Evolutionary conservation across 2,888 invertebrate genomes (phyloP).

Genomic region (Phytoseiulus persimilis): DNA sequence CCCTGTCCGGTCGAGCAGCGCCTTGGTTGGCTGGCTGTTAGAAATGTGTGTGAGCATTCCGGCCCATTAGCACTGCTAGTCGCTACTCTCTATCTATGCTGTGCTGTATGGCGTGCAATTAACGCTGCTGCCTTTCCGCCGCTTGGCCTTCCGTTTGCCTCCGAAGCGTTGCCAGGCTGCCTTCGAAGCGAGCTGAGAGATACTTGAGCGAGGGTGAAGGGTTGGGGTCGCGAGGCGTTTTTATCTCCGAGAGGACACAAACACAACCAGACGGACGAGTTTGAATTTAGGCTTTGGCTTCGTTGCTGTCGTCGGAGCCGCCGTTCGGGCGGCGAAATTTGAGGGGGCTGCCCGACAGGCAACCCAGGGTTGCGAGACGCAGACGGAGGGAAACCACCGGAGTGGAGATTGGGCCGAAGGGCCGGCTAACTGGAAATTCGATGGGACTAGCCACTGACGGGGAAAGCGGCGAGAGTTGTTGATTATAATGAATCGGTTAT

Average conservation of each 20-base stretch:
- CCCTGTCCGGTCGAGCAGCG: neutral
- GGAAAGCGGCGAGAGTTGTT: neutral
- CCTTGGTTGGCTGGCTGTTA: neutral
- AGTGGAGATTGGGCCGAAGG: neutral
- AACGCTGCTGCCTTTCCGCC: neutral
- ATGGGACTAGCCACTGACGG: neutral
- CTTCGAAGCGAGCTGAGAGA: neutral
- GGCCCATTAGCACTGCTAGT: neutral
- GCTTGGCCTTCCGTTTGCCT: neutral
- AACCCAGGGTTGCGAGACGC: neutral
- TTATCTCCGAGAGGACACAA: neutral
- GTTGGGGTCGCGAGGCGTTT: neutral
- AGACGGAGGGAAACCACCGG: neutral
- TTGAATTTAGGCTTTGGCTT: neutral
- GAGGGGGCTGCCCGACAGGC: neutral
- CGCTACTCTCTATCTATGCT: slow-evolving; percentile 5
- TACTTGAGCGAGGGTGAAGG: neutral
- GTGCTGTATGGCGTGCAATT: slow-evolving; percentile 5
- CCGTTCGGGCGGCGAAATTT: neutral
- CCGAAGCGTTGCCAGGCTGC: neutral
- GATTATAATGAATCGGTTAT: neutral
- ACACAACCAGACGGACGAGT: neutral
- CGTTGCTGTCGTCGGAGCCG: no score
- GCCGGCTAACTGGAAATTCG: neutral
- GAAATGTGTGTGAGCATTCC: neutral